A percentile compares a stretch with the other conserved stretches of the same genome.
Evolutionary conservation across 2,113 vertebrate species (phyloP).

Genomic region (Equus quagga): DNA sequence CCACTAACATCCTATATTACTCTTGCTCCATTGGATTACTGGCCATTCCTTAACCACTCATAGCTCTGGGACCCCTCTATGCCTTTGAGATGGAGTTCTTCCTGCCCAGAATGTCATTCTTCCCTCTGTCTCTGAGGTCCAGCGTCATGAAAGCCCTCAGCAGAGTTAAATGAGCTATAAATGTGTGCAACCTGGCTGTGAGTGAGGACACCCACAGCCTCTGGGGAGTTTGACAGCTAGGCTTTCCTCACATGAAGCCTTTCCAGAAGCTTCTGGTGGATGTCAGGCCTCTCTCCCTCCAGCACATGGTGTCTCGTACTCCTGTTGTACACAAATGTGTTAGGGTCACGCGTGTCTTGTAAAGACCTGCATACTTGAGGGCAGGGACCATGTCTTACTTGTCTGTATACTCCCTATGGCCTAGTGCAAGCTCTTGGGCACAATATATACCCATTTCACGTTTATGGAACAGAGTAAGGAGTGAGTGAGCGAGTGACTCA

Average conservation of each 20-base stretch:
- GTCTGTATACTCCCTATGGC: not conserved
- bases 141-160: not conserved
- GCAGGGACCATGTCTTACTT: not conserved
- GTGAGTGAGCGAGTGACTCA: not conserved
- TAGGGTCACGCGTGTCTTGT: not conserved
- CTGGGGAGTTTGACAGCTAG: not conserved
- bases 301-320: not conserved
- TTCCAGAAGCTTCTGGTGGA: not conserved
- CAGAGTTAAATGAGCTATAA: not conserved
- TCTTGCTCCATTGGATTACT: not conserved
- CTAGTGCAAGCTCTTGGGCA: not conserved
- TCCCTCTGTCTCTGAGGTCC: not conserved
- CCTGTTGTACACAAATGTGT: not conserved
- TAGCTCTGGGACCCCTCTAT: not conserved
- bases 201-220: not conserved
- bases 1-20: not conserved
- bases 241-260: not conserved
- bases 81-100: not conserved
- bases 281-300: not conserved
- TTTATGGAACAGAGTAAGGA: not conserved
- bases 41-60: not conserved
- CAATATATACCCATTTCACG: too few relatives aligned
- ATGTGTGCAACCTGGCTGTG: not conserved
- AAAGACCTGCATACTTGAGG: not conserved
- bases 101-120: accelerated